These are phyloP conservation scores for Sarcophaga rosellei DNA, from an alignment of 2,888 invertebrate genomes.

Conservation along the genomic window DNA sequence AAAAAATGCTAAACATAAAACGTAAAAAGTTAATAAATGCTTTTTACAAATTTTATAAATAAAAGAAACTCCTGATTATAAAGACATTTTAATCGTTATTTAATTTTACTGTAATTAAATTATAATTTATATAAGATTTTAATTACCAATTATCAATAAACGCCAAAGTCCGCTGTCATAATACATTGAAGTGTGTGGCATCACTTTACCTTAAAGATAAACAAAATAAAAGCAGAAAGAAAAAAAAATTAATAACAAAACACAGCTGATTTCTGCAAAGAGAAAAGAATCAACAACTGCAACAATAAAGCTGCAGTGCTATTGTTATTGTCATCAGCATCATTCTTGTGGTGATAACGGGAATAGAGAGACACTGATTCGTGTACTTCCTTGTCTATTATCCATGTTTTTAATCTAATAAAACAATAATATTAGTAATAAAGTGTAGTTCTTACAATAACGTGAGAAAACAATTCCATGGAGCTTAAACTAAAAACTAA, in stretches of 20 bases:
- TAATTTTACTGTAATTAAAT: too few relatives aligned
- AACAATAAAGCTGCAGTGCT: constrained; percentile 7
- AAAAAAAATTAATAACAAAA: constrained; percentile 21
- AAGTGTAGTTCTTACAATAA: background rate
- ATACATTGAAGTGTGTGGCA: background rate
- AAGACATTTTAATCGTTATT: too few relatives aligned
- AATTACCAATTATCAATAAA: too few relatives aligned
- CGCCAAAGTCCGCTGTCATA: too few relatives aligned
- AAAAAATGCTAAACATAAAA: background rate
- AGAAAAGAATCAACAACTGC: constrained; percentile 28
- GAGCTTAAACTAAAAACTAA: background rate
- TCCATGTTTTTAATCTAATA: constrained; percentile 22
- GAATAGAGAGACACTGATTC: background rate
- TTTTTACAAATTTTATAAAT: too few relatives aligned
- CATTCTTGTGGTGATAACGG: background rate
- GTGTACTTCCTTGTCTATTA: constrained; percentile 6
- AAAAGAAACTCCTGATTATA: too few relatives aligned
- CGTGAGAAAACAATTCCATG: background rate
- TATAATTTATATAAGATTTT: too few relatives aligned
- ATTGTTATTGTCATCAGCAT: background rate
- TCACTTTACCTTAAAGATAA: constrained; percentile 10
- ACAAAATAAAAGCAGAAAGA: constrained; percentile 9
- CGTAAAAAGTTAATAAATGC: too few relatives aligned
- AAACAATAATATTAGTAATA: background rate
- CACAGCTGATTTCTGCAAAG: constrained; percentile 48